Evolutionary conservation across 2,113 vertebrate species (phyloP), one percentile per base, ranked within the genome.

Genomic region (Mobula birostris): DNA sequence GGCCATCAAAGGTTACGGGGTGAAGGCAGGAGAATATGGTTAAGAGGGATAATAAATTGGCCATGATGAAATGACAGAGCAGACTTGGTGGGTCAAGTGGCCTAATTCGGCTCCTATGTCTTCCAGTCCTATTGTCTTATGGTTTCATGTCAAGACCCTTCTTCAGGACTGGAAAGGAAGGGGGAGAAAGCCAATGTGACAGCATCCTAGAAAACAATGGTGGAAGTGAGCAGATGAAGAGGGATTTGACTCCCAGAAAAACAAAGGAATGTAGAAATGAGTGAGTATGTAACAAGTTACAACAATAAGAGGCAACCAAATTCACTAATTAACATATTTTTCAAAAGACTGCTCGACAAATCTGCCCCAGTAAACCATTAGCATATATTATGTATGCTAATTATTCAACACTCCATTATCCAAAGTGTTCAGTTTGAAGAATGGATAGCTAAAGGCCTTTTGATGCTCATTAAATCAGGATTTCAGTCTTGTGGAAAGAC

Each of bases 341-440:
- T 90, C n/a, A 90, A 32, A 66, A 90, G 85, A n/a, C 85, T 90
- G 58, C 61, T 68, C n/a, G 17, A 90, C 85, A 90, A 90, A 90
- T n/a, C 61, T 32, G 15, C 61, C 66, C 85, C 63, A 32, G 61
- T 36, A 61, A 36, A 68, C 61, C 29, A 90, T 90, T 90, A 90
- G 29, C 61, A 90, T 90, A 90, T 32, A 87, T 87, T 87, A 61
- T 32, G 2, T 70, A 90, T 32, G 85, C 61, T 90, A 90, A 90
- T 90, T 90, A 90, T 90, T 90, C n/a, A 14, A 17, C 85, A 66
- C 29, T 90, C 66, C 85, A 68, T 90, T 90, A 90, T 68, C 63
- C 61, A 66, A 19, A 66, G 85, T 19, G n/a, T 90, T 90, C 85
- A 66, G 63, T 66, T 66, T 66, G 61, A 66, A 90, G 85, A 90